These are phyloP conservation scores for Hystrix cristata DNA, from an alignment of 2,113 vertebrate species.

Conservation along the genomic window DNA sequence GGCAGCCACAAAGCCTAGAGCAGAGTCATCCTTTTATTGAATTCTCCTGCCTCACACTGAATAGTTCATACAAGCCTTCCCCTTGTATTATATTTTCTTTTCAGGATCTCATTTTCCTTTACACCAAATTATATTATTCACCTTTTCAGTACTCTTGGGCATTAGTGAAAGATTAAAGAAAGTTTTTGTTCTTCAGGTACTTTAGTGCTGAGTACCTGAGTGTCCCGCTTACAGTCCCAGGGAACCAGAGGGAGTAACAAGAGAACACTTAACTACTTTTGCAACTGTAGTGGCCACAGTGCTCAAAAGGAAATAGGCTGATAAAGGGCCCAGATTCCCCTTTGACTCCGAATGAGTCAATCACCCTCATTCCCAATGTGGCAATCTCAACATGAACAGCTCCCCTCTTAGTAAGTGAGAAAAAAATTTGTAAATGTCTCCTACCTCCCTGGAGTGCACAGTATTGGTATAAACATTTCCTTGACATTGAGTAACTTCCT, in stretches of 20 bases:
- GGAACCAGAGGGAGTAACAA: neutral
- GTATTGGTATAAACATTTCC: constrained; percentile 85
- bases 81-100: neutral
- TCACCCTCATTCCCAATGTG: too few relatives aligned
- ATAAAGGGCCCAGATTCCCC: neutral
- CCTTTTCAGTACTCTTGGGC: neutral
- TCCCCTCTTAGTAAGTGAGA: constrained; percentile 12
- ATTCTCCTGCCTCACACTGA: neutral
- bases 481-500: constrained; percentile 87
- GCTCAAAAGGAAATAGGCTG: neutral
- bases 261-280: neutral
- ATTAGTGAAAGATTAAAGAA: neutral
- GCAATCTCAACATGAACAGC: neutral
- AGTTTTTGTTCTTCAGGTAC: neutral
- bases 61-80: neutral
- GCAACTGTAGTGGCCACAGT: neutral
- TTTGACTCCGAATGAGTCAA: neutral
- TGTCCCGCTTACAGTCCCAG: neutral
- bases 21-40: accelerated
- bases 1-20: neutral
- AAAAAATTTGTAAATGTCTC: constrained; percentile 79
- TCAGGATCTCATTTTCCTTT: constrained; percentile 16
- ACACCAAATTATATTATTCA: neutral
- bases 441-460: constrained; percentile 74
- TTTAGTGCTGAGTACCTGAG: neutral